Evolutionary conservation across 1,140 invertebrate genomes (phyloP), one percentile per base, ranked within the genome.

Genomic region (Dreissena polymorpha): DNA sequence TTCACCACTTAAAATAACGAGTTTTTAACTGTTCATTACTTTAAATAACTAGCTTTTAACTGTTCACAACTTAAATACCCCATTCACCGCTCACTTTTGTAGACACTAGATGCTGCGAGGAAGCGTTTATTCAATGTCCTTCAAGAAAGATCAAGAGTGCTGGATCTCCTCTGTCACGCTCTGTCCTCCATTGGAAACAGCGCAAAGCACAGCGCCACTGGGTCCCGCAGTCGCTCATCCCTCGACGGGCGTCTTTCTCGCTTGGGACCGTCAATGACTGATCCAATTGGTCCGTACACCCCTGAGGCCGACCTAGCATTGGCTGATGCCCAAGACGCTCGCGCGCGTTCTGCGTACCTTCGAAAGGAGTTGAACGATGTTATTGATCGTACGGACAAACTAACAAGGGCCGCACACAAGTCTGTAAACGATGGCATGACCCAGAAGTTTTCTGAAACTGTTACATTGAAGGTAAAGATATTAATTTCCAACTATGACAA

Each of bases 371-470:
- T 89, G 23, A 87, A 86, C 3, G 87, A 90, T 39, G 75, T 88
- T 23, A 91, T 93, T 51, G 90, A 91, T 57, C 85, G 88, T 70
- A 86, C 87, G 13, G 89, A 91, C 0, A 89, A 88, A 71, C 86
- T 92, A 10, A 90, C 91, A 80, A 88, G 88, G 68, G 91, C 90
- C 25, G 91, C 90, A 10, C 91, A 92, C 78, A 88, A 89, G 76
- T 91, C 92, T 51, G 92, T 93, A 14, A 93, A 93, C 80, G 89
- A 92, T 74, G 92, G 92, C 12, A 83, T 93, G 16, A 89, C 88
- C 25, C 86, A 91, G 87, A 93, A 93, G 84, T 81, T 91, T 23
- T 88, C 89, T 12, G 92, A 93, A 84, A 92, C 92, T n/a, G 85
- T 88, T 25, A 90, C 90, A 49, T 86, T 93, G 3, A 91, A 90